Base-by-base conservation (phyloP, 2,113 vertebrate genomes). In the Poeciliopsis turrubarensis region DNA sequence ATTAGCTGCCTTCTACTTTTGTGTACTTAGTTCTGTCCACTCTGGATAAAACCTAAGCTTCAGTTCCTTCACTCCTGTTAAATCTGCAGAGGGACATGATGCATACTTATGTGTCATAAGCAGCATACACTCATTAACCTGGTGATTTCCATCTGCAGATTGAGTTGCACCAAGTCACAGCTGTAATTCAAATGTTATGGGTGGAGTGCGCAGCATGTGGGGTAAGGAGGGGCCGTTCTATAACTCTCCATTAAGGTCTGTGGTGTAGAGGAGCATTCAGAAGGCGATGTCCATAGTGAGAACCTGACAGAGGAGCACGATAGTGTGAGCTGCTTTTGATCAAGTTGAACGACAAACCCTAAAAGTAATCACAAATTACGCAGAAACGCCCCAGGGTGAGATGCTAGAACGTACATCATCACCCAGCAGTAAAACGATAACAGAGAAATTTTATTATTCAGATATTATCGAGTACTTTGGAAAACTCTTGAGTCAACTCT, bases 221-320 rank as follows among this genome's bases (percentile, higher is more conserved):
- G 60, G 30, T 19, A 57, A 86, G 81, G 85, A 61, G 79, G 77
- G 78, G 85, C 85, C 51, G 31, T 26, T 73, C 70, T 44, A 82
- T 72, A 86, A 80, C 13, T n/a, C 73, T 81, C 77, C 39, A 75
- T 86, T 87, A 79, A 74, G 62, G 68, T 81, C 75, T 87, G 90
- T 83, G 87, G 84, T 67, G 26, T n/a, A 70, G 80, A 87, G 78
- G 66, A 85, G 78, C 47, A 25, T 86, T 85, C 80, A 80, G 79
- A 51, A 73, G 73, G 75, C 32, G 14, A 82, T 73, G 79, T 78
- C 75, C 86, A 77, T 71, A 61, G 67, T 4, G 60, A 75, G 62
- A 68, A 60, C 22, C 29, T 64, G 81, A 72, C 69, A 74, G 66
- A 12, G 60, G 61, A 29, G 39, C 26, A n/a, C 10, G 68, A 69